Base-by-base conservation (phyloP, 2,113 vertebrate genomes). In the Suricata suricatta region DNA sequence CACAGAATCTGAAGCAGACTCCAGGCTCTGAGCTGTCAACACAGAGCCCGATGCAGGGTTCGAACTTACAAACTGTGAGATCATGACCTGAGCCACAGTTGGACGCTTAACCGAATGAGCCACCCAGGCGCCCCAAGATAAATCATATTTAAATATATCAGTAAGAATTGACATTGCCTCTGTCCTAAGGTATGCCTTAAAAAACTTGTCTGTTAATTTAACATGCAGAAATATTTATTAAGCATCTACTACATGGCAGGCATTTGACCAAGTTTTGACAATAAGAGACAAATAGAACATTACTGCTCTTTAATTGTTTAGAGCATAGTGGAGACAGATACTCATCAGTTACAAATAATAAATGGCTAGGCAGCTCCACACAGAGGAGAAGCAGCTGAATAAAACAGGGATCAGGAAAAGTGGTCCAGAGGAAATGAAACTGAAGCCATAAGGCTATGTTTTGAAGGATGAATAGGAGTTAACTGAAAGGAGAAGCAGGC, bases 301-400 rank as follows among this genome's bases (percentile, higher is more conserved):
- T 79, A 91, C 83, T 76, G 83, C 71, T 64, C 66, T 96, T 98
- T 97, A 86, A 69, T 87, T 97, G 90, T 74, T 96, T 41, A 90
- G 12, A 90, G 2, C 3, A 63, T 8, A 74, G 60, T 10, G 7
- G 29, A 31, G 21, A 19, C 74, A 38, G 41, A 90, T n/a, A 54
- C 7, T 85, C 31, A 54, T 85, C 27, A n/a, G 14, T 82, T n/a
- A 52, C 2, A 74, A 44, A 72, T 15, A 19, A 76, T 41, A 72
- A 63, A 33, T 69, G 27, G 1, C 29, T 72, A n/a, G 10, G 0
- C 44, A 83, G 1, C 21, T 93, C 7, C 77, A 44, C 10, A 25
- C 13, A 66, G 63, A 64, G 41, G 35, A 83, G 41, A 44, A 71
- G 3, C 19, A 50, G 57, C 25, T 57, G 41, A 88, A 77, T 77